These are phyloP conservation scores for Felis chaus DNA, from an alignment of 2,113 vertebrate genomes.

Conservation along the genomic window DNA sequence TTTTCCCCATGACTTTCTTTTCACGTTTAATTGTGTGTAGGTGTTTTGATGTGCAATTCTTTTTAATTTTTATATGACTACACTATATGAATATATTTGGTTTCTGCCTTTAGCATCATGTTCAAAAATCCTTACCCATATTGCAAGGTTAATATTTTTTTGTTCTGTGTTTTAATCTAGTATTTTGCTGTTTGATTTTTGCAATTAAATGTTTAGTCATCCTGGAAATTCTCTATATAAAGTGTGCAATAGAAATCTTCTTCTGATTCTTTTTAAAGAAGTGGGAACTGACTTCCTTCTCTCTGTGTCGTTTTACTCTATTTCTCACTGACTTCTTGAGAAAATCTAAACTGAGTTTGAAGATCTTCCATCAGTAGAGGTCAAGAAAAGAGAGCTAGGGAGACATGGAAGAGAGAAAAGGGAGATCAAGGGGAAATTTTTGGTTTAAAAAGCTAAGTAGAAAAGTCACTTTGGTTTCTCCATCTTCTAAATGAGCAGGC, in stretches of 20 bases:
- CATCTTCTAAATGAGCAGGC: slow-evolving; percentile 9
- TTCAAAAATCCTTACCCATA: background rate
- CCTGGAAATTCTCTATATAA: background rate
- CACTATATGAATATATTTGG: background rate
- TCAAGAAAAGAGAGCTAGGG: background rate
- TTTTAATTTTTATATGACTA: background rate
- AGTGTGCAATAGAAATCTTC: background rate
- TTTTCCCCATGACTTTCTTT: background rate
- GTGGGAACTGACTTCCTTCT: background rate
- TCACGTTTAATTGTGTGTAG: background rate
- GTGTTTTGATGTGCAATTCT: background rate
- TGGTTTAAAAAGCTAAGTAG: background rate
- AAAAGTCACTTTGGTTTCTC: background rate
- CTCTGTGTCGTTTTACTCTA: background rate
- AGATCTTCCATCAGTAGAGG: background rate
- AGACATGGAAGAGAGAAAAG: background rate
- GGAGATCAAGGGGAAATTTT: background rate
- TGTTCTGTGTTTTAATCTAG: background rate
- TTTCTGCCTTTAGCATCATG: background rate
- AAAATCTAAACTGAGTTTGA: background rate
- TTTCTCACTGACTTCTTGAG: background rate
- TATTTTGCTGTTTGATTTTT: background rate
- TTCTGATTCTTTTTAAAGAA: background rate
- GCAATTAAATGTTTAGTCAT: slow-evolving; percentile 9
- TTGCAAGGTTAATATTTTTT: background rate